Conservation (phyloP, 2,113 vertebrate species). For the Alaudala cheleensis region DNA sequence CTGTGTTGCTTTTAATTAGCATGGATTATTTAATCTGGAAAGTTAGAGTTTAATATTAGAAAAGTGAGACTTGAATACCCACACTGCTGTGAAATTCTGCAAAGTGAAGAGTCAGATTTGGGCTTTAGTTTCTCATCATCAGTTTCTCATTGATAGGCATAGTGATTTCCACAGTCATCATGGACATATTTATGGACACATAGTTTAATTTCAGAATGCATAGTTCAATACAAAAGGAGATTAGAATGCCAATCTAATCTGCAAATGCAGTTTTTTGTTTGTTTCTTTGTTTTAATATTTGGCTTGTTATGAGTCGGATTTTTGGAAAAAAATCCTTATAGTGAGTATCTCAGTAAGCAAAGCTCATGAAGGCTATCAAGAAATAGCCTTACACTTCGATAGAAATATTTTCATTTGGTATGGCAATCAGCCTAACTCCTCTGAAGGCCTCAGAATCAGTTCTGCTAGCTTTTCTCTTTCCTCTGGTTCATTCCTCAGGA, state of each 20-base stretch:
- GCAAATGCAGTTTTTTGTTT: not conserved
- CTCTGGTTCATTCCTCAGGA: constrained; percentile 40
- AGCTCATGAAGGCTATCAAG: not conserved
- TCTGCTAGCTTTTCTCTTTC: constrained; percentile 49
- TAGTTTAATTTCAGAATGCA: constrained; percentile 16
- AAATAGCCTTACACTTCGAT: constrained; percentile 16
- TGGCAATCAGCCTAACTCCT: constrained; percentile 20
- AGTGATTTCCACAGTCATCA: not conserved
- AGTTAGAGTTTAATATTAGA: not conserved
- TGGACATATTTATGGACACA: not conserved
- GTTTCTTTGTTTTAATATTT: not conserved
- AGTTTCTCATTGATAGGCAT: not conserved
- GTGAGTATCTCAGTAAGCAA: not conserved
- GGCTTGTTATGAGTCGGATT: not conserved
- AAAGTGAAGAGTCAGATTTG: not conserved
- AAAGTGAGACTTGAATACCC: not conserved
- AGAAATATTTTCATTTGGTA: constrained; percentile 45
- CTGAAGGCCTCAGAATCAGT: constrained; percentile 37
- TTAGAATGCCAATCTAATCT: not conserved
- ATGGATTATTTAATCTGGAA: not conserved
- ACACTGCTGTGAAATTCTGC: not conserved
- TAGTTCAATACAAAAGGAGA: constrained; percentile 33
- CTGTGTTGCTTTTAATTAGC: not conserved
- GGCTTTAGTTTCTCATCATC: not conserved
- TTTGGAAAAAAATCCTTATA: constrained; percentile 10